Evolutionary conservation across 2,797 vertebrate genomes (phyloP).

Genomic region (Bucorvus abyssinicus): DNA sequence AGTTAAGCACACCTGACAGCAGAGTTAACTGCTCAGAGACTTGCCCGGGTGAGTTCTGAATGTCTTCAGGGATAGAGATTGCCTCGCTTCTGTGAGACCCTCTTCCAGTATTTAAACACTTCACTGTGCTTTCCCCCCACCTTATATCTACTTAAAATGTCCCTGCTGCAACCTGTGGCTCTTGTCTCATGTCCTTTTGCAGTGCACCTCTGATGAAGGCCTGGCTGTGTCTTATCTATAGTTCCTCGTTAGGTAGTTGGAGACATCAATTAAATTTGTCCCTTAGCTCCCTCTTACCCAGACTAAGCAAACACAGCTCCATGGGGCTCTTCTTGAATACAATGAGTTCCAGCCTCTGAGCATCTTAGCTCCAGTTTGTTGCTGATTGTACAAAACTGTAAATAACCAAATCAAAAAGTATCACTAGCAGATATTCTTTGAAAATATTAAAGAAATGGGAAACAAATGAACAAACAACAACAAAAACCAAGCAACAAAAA

Average conservation of each 20-base stretch:
- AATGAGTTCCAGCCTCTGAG: not conserved
- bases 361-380: not conserved
- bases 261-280: not conserved
- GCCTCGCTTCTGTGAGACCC: not conserved
- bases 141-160: not conserved
- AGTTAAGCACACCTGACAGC: not conserved
- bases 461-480: not conserved
- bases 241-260: not conserved
- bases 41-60: not conserved
- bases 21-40: not conserved
- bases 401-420: not conserved
- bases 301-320: not conserved
- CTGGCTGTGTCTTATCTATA: not conserved
- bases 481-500: not conserved
- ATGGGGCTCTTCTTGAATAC: not conserved
- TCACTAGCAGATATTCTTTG: not conserved
- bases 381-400: not conserved
- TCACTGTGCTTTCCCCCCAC: not conserved
- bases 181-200: not conserved
- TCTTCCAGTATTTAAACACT: not conserved
- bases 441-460: not conserved
- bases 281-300: not conserved
- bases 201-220: not conserved
- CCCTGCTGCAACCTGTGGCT: rapidly evolving
- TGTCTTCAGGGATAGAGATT: not conserved